Evolutionary conservation across 2,113 vertebrate genomes (phyloP), one percentile per base, ranked within the genome.

Genomic region (Macquaria ambigua): DNA sequence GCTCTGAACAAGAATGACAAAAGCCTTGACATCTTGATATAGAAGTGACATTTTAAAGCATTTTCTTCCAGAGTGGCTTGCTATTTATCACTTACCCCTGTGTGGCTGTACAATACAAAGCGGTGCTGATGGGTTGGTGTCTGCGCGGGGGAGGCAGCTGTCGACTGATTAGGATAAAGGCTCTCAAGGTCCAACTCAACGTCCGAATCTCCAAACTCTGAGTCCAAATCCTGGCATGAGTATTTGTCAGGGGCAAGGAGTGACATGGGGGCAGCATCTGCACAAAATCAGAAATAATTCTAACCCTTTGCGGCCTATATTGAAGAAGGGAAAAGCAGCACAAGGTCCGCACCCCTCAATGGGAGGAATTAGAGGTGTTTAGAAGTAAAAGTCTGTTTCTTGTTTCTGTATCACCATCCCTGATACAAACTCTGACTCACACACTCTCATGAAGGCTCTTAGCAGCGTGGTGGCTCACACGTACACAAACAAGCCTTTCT

Each of bases 401-500:
- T 41, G 56, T 50, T 72, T 61, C 16, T 72, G 56, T 50, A 8
- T 76, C 12, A 3, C 50, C 58, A 10, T 70, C 39, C 39, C 50
- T 28, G 20, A 43, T 23, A 21, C 23, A 50, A 59, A 70, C 56
- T 72, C 53, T 2, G 66, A 74, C 56, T 68, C 61, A 52, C 41
- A 64, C 28, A 53, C 76, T 48, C 73, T 37, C 21, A 34, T 61
- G 37, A 74, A 75, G 31, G 74, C 1, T 67, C 68, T 83, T 4
- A 46, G n/a, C n/a, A 23, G 68, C 14, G 21, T 37, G 76, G 48
- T 56, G 0, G 4, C 1, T 62, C 71, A 71, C 58, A 81, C 63
- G 73, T n/a, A 0, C 48, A 89, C 88, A 87, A 64, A 77, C 79
- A 71, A 87, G 79, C 77, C 78, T 90, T 79, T 85, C 86, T 76